Base-by-base conservation (phyloP, 2,888 invertebrate genomes). In the Eilema depressum region DNA sequence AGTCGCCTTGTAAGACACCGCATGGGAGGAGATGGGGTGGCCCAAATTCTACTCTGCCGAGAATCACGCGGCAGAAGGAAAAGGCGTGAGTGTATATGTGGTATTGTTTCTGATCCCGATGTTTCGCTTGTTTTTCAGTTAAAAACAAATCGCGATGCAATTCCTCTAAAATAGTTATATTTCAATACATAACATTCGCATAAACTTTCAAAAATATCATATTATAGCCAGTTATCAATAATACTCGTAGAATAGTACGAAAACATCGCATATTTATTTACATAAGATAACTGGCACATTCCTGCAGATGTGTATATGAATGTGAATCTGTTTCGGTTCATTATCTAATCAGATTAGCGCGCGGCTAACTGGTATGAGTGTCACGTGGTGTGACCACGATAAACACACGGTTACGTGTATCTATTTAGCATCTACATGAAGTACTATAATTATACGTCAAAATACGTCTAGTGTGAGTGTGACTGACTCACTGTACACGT, bases 281-380 rank as follows among this genome's bases (percentile, higher is more conserved):
- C 60, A 78, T 62, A 66, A n/a, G 56, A 63, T 63, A 62, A 62
- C 28, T 62, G 66, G 28, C 57, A 72, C 69, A 71, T 77, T 63
- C 53, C 67, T 63, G 25, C 73, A 77, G 70, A 77, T 75, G 75
- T 66, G 64, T 63, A 60, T 30, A 72, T 63, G 65, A 56, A 68
- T 17, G 41, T 66, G 75, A 78, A 84, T 84, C 78, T 75, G 81
- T 73, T 77, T 65, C 47, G 75, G 75, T 75, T 75, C 68, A 66
- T 76, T 84, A 86, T 86, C 85, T 86, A 80, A 86, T 86, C 85
- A 63, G 85, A 84, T 86, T 79, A 81, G 75, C 78, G 26, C 66
- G 69, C 74, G 63, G 78, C 76, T 82, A 79, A 75, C 17, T 20
- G 7, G 20, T 68, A 23, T 61, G 64, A 65, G 63, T 80, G 68